These are phyloP conservation scores for Ranitomeya imitator DNA, from an alignment of 2,113 vertebrate species.

Conservation along the genomic window DNA sequence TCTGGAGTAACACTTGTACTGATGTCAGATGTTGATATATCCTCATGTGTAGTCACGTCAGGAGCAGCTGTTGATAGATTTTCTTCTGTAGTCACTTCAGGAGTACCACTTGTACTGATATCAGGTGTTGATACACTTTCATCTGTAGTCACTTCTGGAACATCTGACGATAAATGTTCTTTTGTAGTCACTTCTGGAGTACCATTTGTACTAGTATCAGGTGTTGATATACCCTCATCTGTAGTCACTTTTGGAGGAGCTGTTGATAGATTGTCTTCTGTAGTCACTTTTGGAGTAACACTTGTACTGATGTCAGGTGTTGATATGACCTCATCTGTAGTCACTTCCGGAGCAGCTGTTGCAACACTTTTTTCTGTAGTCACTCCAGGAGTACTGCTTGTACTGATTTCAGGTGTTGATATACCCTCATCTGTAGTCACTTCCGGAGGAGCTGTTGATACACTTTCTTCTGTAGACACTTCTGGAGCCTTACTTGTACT, in stretches of 20 bases:
- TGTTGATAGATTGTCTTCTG: no score
- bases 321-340: not conserved
- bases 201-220: not conserved
- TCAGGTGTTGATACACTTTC: no score
- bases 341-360: not conserved
- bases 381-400: no score
- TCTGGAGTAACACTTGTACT: no score
- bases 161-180: no score
- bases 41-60: no score
- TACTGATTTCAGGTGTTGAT: not conserved
- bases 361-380: no score
- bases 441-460: not conserved
- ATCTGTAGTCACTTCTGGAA: no score
- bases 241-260: not conserved
- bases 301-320: not conserved
- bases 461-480: not conserved
- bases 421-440: not conserved
- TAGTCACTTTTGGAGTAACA: not conserved
- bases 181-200: not conserved
- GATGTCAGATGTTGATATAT: no score
- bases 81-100: no score
- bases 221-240: not conserved
- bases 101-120: no score
- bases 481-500: not conserved
- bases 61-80: no score